Conservation (phyloP, 2,797 vertebrate species). For the Rhyacichthys aspro region DNA sequence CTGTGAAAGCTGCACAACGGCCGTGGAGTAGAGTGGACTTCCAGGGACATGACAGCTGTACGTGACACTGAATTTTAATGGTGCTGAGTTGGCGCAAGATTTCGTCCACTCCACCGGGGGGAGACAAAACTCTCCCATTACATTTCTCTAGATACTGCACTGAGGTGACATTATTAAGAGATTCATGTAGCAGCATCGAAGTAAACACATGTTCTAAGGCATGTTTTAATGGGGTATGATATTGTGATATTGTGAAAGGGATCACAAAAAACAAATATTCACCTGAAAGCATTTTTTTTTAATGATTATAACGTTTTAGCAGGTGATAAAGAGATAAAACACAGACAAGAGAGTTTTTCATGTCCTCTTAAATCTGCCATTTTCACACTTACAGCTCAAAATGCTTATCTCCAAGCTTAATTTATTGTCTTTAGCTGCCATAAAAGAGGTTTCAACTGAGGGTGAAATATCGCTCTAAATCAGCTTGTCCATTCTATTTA, state of each 20-base stretch:
- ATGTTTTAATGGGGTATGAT: no score
- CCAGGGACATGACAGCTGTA: slow-evolving; percentile 47
- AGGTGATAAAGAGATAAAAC: no score
- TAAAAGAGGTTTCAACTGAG: slow-evolving; percentile 10
- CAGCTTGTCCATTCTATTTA: slow-evolving; percentile 20
- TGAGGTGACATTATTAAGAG: slow-evolving; percentile 12
- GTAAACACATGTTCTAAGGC: no score
- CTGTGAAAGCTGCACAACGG: slow-evolving; percentile 52
- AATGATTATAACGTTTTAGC: no score
- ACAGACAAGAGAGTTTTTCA: not conserved
- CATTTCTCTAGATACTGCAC: slow-evolving; percentile 5
- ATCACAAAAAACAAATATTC: no score
- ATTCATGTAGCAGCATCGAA: no score
- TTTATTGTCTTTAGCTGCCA: slow-evolving; percentile 3
- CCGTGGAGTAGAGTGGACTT: slow-evolving; percentile 36
- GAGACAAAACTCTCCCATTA: slow-evolving; percentile 51
- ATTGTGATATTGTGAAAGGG: no score
- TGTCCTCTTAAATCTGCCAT: no score
- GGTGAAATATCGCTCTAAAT: not conserved
- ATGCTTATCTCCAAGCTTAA: not conserved
- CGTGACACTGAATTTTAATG: slow-evolving; percentile 47
- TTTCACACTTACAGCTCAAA: no score
- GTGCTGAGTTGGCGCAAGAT: slow-evolving; percentile 15
- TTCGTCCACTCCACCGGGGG: slow-evolving; percentile 56
- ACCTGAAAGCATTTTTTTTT: no score